Percentiles rank a stretch among this genome's conserved stretches.
These are phyloP conservation scores for Zaprionus vittiger DNA, from an alignment of 1,140 invertebrate genomes.

Conservation along the genomic window DNA sequence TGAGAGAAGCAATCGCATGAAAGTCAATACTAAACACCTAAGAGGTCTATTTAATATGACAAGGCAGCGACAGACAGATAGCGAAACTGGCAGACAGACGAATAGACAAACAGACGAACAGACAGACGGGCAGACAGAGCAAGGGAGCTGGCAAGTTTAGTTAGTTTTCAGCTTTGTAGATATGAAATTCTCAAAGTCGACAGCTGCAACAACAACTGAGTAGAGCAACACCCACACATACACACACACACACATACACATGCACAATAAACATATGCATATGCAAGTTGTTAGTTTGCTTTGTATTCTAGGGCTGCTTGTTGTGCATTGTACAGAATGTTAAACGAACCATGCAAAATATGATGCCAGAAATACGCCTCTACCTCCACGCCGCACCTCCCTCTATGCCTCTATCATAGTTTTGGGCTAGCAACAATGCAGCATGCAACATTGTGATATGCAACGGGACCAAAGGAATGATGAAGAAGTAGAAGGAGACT, in stretches of 20 bases:
- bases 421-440: slow-evolving; percentile 17
- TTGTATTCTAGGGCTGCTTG: slow-evolving; percentile 23
- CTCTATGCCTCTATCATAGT: slow-evolving; percentile 4
- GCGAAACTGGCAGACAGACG: background rate
- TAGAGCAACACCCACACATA: background rate
- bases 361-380: slow-evolving; percentile 49
- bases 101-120: slow-evolving; percentile 13
- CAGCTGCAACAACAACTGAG: slow-evolving; percentile 36
- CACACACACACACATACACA: slow-evolving; percentile 1
- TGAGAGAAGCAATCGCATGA: background rate
- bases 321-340: slow-evolving; percentile 67
- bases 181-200: slow-evolving; percentile 53
- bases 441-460: slow-evolving; percentile 25
- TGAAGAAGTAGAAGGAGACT: background rate
- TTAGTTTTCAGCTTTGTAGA: slow-evolving; percentile 38
- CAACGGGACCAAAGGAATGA: background rate
- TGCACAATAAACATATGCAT: slow-evolving; percentile 6
- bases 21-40: background rate
- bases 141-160: slow-evolving; percentile 28
- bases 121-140: slow-evolving; percentile 6
- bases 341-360: slow-evolving; percentile 81
- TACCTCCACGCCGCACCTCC: background rate
- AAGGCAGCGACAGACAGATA: slow-evolving; percentile 10
- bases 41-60: background rate
- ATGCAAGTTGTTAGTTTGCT: slow-evolving; percentile 38